Percentiles rank a stretch among this genome's conserved stretches.
Evolutionary conservation across 1,140 invertebrate genomes (phyloP).

Genomic region (Frieseomelitta varia): DNA sequence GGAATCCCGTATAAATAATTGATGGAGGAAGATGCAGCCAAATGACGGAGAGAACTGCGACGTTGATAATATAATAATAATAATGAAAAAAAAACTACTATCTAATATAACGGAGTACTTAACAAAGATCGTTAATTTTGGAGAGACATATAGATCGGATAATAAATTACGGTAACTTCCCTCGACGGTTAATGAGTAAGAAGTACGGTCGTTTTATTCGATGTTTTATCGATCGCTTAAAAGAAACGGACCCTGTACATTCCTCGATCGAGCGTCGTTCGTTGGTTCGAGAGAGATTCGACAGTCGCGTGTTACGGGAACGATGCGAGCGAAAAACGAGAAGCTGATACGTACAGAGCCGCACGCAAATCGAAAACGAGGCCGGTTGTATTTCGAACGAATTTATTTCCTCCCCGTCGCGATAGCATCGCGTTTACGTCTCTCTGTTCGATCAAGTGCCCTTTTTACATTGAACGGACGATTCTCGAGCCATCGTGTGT

Average conservation of each 20-base stretch:
- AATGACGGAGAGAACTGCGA: background rate
- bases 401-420: conserved; percentile 33
- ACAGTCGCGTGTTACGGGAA: conserved; percentile 4
- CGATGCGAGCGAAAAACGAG: background rate
- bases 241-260: background rate
- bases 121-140: background rate
- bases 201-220: background rate
- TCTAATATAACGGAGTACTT: background rate
- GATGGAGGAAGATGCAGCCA: background rate
- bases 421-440: conserved; percentile 59
- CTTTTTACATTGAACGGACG: conserved; percentile 76
- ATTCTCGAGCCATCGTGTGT: conserved; percentile 47
- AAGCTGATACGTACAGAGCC: background rate
- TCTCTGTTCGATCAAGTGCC: conserved; percentile 79
- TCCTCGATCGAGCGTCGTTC: background rate
- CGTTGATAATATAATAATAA: background rate
- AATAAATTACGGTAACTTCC: background rate
- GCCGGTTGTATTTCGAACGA: conserved; percentile 42
- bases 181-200: background rate
- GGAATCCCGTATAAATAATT: background rate
- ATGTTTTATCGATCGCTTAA: background rate
- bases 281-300: background rate
- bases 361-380: conserved; percentile 21
- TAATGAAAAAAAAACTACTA: background rate
- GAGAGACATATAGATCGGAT: background rate